Percentiles rank a stretch among this genome's conserved stretches.
Evolutionary conservation across 1,140 invertebrate species (phyloP).

Genomic region (Gryllus bimaculatus): DNA sequence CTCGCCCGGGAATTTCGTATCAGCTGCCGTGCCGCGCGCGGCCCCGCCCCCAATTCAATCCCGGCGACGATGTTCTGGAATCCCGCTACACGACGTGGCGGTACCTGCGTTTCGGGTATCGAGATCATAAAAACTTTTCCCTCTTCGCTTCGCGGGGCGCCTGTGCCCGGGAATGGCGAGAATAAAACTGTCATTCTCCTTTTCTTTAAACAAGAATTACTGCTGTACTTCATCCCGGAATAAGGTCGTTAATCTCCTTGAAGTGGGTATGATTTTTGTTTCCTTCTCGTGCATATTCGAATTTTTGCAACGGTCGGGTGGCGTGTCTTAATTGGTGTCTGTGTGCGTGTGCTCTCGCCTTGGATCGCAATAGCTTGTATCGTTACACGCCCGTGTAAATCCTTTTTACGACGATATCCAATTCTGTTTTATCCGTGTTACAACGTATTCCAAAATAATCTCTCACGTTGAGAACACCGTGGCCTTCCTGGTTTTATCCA

Average conservation of each 20-base stretch:
- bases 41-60: not conserved
- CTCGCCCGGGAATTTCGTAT: not conserved
- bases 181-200: not conserved
- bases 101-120: not conserved
- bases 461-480: not conserved
- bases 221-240: not conserved
- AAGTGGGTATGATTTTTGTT: not conserved
- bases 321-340: not conserved
- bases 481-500: not conserved
- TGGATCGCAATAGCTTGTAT: not conserved
- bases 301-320: not conserved
- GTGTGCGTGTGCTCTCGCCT: not conserved
- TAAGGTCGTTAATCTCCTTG: not conserved
- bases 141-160: not conserved
- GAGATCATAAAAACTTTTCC: not conserved
- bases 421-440: not conserved
- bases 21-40: not conserved
- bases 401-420: not conserved
- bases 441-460: not conserved
- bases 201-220: slow-evolving; percentile 2
- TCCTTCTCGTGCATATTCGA: not conserved
- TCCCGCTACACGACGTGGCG: not conserved
- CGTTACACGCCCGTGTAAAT: not conserved
- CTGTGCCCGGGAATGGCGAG: not conserved
- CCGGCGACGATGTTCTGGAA: not conserved